Conservation (phyloP, 2,888 invertebrate species). For the Hesperia comma region DNA sequence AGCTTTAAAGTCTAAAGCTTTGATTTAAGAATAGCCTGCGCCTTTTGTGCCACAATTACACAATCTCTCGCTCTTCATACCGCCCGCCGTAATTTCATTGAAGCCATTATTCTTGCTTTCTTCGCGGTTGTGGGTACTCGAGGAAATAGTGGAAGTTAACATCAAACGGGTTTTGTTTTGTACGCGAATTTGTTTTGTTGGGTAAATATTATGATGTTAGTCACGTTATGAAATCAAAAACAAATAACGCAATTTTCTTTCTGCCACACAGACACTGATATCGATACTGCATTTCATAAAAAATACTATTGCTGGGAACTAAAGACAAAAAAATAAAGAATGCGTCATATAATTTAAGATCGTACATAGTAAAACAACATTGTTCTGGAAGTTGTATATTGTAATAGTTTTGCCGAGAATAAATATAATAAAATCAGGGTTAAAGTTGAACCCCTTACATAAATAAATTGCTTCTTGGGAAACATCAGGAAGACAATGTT, state of each 20-base stretch:
- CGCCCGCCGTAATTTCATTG: conserved; percentile 26
- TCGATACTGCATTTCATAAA: no score
- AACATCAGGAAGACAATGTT: neutral
- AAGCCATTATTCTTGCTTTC: neutral
- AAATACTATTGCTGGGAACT: no score
- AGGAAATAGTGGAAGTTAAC: conserved; percentile 22
- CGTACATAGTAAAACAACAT: no score
- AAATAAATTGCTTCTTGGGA: conserved; percentile 2
- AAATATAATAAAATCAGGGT: neutral
- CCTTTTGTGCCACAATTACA: conserved; percentile 17
- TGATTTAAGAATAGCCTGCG: neutral
- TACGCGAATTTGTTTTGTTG: conserved; percentile 19
- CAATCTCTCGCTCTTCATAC: conserved; percentile 14
- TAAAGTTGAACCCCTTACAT: neutral
- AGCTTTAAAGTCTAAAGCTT: neutral
- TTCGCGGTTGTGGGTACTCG: conserved; percentile 10
- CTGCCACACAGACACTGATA: neutral
- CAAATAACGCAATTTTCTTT: neutral
- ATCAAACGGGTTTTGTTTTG: conserved; percentile 21
- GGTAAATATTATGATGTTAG: neutral
- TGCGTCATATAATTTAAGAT: no score
- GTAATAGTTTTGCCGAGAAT: neutral
- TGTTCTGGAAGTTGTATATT: no score
- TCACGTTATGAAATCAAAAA: neutral
- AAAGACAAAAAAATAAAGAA: no score